Evolutionary conservation across 2,113 vertebrate species (phyloP), one percentile per base, ranked within the genome.

Genomic region (Lichenostomus cassidix): DNA sequence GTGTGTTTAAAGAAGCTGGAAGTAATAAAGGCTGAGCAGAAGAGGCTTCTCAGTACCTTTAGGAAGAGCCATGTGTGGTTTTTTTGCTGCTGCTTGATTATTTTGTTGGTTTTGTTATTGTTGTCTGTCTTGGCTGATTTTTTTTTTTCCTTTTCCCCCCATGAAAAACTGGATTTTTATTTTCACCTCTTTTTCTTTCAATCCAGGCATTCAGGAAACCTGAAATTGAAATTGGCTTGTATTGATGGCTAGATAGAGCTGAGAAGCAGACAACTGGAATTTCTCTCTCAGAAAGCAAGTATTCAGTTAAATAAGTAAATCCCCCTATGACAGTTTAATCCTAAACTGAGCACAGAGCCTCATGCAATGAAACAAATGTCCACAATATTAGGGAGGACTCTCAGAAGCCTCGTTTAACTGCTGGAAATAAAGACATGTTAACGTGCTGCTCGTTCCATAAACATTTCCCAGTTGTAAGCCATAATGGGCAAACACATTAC

Each of bases 301-400:
- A 92, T 96, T 95, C 92, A 89, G 92, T 96, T 94, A 93, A 96
- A 92, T 95, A 94, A 93, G 94, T 95, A 96, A 95, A 96, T 97
- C 86, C 86, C 44, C 60, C 83, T 69, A 27, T 95, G 94, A 92
- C 93, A 94, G 58, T 67, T 97, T 96, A 94, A 95, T 96, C 77
- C 76, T 86, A 46, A 96, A 87, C 60, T 55, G 25, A 95, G 76
- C 80, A 71, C 24, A 1, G 44, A 81, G 88, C 56, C 80, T 94
- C 81, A 78, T 93, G 86, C 94, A 83, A 89, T 84, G 80, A 97
- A 96, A 90, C 65, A 92, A 97, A 93, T 84, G 93, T 83, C 79
- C 76, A 59, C 53, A 74, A 68, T 16, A 3, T 83, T 87, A 84
- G 81, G 76, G 86, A 94, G 90, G 93, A 35, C 77, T 96, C 86